Base-by-base conservation (phyloP, 2,888 invertebrate species). In the Gastrophysa polygoni region DNA sequence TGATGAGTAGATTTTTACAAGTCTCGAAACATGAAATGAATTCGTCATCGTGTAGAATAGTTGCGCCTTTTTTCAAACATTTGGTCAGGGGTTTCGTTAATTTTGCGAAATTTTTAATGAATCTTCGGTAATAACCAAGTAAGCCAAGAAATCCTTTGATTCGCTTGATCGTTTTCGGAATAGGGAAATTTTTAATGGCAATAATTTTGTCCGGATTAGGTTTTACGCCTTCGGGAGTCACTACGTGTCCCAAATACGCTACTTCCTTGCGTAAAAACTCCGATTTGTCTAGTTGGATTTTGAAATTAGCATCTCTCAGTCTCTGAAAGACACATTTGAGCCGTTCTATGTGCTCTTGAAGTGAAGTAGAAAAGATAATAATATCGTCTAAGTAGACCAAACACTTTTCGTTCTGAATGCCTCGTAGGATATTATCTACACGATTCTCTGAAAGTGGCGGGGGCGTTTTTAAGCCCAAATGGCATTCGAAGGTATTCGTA, bases 111-210 rank as follows among this genome's bases (percentile, higher is more conserved):
- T 59, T 34, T 2, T 59, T 32, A n/a, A 64, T 52, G 29, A 59
- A 71, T 56, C n/a, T n/a, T n/a, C 57, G 59, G 47, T 71, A 74
- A 20, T 72, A 73, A 32, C 59, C 54, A 24, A 59, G 10, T 7
- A 54, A 38, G 46, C 71, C 64, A 3, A 64, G 38, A 49, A 77
- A 75, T 10, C 50, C 44, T 71, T 73, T 73, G 3, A 76, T 72
- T 65, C 75, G 60, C 63, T 73, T 64, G 3, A n/a, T 16, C 5
- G 58, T 64, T 44, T 58, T 64, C 11, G 66, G 73, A 21, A 71
- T 43, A 8, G 68, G 65, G 17, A 29, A 50, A 20, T 61, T 61
- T 57, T 57, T 11, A 29, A 57, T 32, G 8, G 48, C 48, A 2
- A 18, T 32, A 3, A 57, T 57, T 59, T 63, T 63, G 20, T 50